Base-by-base conservation (phyloP, 2,888 invertebrate genomes). In the Cephonodes hylas region DNA sequence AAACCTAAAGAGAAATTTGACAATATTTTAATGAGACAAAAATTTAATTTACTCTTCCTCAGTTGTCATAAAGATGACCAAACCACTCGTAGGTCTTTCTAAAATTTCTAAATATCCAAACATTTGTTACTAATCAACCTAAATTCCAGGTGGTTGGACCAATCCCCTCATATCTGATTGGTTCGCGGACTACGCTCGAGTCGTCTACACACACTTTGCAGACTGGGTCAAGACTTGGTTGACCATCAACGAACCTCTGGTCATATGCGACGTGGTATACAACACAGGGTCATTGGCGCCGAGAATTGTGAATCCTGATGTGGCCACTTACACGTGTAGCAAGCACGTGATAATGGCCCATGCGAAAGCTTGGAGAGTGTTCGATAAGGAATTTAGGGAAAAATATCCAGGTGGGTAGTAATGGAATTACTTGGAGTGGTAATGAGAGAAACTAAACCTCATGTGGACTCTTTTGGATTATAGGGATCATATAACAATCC, bases 311-410 rank as follows among this genome's bases (percentile, higher is more conserved):
- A 68, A 70, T 3, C 13, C 25, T 1, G 53, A 56, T 25, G 13
- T 72, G 0, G 71, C 66, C 0, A 48, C 64, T 1, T 73, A 67
- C 20, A 10, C 75, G 2, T 78, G 77, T 7, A 73, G 89, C 0
- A 95, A 95, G 74, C 94, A 95, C 73, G 73, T 94, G 38, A 76
- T 96, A 1, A 91, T 94, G 68, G 94, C 95, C 0, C 96, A 96
- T 74, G 94, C 94, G 0, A 90, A 84, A 67, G 93, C 89, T 1
- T 94, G 93, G 66, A 93, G 93, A 65, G 81, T 94, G 71, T 94
- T 94, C 68, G 88, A 93, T 27, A 73, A 86, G 13, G 78, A 91
- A 44, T 95, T 93, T 73, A 88, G 89, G 66, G 62, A 79, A 0
- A 73, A 69, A 1, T 93, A 93, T 68, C 82, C 86, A 22, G 94